Percentiles rank a stretch among this genome's conserved stretches.
phyloP scores from a whole-genome alignment of 2,797 vertebrate genomes.

The Enteromius viviparus region DNA sequence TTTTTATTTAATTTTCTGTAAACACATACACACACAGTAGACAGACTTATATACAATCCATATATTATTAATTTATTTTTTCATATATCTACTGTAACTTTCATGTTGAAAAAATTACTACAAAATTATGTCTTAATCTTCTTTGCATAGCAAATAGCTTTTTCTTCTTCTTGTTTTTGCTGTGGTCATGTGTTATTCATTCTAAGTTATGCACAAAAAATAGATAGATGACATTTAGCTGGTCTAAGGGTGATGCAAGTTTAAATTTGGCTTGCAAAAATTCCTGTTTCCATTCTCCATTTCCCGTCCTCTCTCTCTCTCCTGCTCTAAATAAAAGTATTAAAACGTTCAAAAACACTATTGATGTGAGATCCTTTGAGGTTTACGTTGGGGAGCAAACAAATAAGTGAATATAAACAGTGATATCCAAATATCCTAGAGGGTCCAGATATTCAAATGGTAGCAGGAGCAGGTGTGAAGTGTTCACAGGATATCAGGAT shows the following conservation, averaged over 20 bases:
- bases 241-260: not conserved
- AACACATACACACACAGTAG: too few relatives aligned
- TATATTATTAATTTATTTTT: too few relatives aligned
- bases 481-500: constrained; percentile 63
- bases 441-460: constrained; percentile 46
- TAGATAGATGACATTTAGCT: not conserved
- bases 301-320: not conserved
- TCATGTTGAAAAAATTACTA: not conserved
- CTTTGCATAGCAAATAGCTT: not conserved
- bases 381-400: not conserved
- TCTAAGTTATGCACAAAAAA: not conserved
- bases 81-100: not conserved
- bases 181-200: not conserved
- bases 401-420: constrained; percentile 27
- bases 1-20: too few relatives aligned
- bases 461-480: constrained; percentile 61
- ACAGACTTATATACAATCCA: too few relatives aligned
- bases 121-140: not conserved
- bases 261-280: constrained; percentile 8
- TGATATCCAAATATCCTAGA: constrained; percentile 32
- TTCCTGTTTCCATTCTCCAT: not conserved
- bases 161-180: not conserved
- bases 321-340: not conserved
- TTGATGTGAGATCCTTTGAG: constrained; percentile 3
- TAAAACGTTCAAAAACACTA: not conserved